These are phyloP conservation scores for Halictus rubicundus DNA, from an alignment of 1,140 invertebrate genomes.

Conservation along the genomic window DNA sequence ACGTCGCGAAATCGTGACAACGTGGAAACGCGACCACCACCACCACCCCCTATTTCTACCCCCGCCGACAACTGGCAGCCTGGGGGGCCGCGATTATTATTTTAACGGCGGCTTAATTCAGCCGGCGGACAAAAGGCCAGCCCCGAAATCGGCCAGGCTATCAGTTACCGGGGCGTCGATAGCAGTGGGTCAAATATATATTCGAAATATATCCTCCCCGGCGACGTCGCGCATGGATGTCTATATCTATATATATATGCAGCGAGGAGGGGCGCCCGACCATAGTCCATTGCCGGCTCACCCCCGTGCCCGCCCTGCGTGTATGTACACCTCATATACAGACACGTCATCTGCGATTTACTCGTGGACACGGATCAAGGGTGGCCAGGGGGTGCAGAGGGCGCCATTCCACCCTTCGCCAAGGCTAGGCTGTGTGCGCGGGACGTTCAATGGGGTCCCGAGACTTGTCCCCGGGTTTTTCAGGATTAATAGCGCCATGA, in stretches of 20 bases:
- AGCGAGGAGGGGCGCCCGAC: slow-evolving; percentile 37
- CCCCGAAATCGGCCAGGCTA: slow-evolving; percentile 55
- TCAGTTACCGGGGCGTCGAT: slow-evolving; percentile 67
- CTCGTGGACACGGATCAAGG: slow-evolving; percentile 33
- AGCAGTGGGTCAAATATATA: slow-evolving; percentile 66
- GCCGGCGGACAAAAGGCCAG: slow-evolving; percentile 34
- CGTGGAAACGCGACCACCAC: slow-evolving; percentile 10
- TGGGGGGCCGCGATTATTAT: slow-evolving; percentile 47
- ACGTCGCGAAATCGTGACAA: slow-evolving; percentile 32
- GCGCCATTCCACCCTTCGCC: background rate
- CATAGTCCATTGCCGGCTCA: slow-evolving; percentile 51
- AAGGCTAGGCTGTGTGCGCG: background rate
- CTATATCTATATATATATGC: background rate
- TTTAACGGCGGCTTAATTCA: slow-evolving; percentile 64
- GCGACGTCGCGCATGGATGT: slow-evolving; percentile 8
- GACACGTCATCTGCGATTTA: slow-evolving; percentile 59
- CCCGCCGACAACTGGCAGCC: no score
- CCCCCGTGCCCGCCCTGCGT: background rate
- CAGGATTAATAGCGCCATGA: no score
- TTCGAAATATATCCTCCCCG: slow-evolving; percentile 55
- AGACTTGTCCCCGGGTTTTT: no score
- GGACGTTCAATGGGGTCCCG: no score
- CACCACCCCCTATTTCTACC: no score
- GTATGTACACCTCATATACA: slow-evolving; percentile 49
- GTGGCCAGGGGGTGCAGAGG: background rate